Percentiles rank a stretch among this genome's conserved stretches.
Conservation (phyloP, 2,888 invertebrate genomes). For the Danaus chrysippus region DNA sequence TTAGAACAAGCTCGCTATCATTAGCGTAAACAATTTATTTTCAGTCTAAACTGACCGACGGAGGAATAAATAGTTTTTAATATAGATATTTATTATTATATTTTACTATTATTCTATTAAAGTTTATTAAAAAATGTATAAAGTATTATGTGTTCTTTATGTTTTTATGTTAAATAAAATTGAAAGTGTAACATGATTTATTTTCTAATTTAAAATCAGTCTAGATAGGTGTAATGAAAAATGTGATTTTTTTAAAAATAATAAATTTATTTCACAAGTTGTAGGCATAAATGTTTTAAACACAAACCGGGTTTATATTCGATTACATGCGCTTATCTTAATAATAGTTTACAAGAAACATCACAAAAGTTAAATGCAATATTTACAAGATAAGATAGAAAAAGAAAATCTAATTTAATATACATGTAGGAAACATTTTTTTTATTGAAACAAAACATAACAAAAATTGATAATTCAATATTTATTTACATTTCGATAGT, state of each 20-base stretch:
- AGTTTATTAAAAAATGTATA: too few relatives aligned
- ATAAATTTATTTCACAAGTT: conserved; percentile 64
- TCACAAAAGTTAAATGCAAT: conserved; percentile 75
- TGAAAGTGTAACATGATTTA: too few relatives aligned
- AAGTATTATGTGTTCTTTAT: too few relatives aligned
- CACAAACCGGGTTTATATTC: conserved; percentile 65
- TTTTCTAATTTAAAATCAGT: background rate
- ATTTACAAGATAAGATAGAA: conserved; percentile 57
- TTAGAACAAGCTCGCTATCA: too few relatives aligned
- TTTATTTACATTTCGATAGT: conserved; percentile 13
- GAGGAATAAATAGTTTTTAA: too few relatives aligned
- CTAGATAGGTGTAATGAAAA: conserved; percentile 30
- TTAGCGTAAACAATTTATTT: too few relatives aligned
- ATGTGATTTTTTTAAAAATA: conserved; percentile 53
- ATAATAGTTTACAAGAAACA: conserved; percentile 52
- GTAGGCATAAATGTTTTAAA: conserved; percentile 53
- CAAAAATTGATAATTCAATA: conserved; percentile 43
- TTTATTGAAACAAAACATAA: conserved; percentile 57
- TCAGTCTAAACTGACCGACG: too few relatives aligned
- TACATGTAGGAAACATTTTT: conserved; percentile 44
- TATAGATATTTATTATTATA: too few relatives aligned
- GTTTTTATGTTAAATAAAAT: too few relatives aligned
- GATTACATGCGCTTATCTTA: conserved; percentile 67
- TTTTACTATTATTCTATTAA: too few relatives aligned
- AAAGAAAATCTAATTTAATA: conserved; percentile 46